Percentiles rank a stretch among this genome's conserved stretches.
phyloP scores from a whole-genome alignment of 2,797 vertebrate genomes.

The Pantherophis vulpinus region DNA sequence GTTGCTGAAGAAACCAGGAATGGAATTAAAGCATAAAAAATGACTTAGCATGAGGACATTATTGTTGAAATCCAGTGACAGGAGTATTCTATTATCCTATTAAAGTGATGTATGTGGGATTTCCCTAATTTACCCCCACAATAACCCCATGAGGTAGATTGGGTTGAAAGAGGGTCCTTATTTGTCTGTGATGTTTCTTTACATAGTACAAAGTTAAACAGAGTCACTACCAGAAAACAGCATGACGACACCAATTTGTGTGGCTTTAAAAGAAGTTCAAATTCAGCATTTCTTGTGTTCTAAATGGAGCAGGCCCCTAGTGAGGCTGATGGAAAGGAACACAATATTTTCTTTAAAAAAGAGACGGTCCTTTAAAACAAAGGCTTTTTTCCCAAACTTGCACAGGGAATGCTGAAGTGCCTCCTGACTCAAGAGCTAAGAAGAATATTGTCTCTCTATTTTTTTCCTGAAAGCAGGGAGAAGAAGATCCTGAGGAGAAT shows the following conservation, averaged over 20 bases:
- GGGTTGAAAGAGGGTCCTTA: neutral
- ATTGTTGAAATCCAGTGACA: neutral
- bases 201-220: neutral
- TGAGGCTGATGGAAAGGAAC: neutral
- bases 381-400: too few species aligned
- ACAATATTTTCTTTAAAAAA: neutral
- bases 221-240: neutral
- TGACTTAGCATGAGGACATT: neutral
- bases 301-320: neutral
- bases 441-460: neutral
- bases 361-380: neutral
- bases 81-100: neutral
- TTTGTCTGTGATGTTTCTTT: neutral
- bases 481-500: conserved; percentile 81
- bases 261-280: neutral
- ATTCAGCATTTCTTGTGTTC: neutral
- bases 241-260: neutral
- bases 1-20: neutral
- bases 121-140: neutral
- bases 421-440: neutral
- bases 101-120: neutral
- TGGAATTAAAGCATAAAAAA: neutral
- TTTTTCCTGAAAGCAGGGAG: conserved; percentile 72
- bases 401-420: neutral
- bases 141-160: neutral